These are phyloP conservation scores for Eupeodes luniger DNA, from an alignment of 2,888 invertebrate genomes.

Conservation along the genomic window DNA sequence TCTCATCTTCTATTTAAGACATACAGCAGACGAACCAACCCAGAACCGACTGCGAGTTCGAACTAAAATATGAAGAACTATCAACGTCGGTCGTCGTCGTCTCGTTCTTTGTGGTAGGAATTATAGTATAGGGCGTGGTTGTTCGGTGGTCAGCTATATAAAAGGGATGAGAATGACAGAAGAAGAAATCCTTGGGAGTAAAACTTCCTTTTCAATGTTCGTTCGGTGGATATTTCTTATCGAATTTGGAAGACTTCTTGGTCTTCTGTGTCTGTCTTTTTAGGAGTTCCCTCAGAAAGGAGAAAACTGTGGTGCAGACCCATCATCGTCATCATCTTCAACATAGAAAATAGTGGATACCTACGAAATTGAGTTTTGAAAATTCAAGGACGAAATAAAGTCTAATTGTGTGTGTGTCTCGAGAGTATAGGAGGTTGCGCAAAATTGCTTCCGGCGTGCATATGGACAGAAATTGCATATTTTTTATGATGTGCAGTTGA, in stretches of 20 bases:
- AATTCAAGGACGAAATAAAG: constrained; percentile 61
- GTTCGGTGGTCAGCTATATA: constrained; percentile 7
- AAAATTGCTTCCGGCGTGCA: constrained; percentile 61
- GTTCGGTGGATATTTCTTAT: neutral
- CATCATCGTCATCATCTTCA: neutral
- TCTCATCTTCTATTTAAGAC: constrained; percentile 17
- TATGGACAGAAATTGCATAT: constrained; percentile 59
- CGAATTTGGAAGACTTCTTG: neutral
- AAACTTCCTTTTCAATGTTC: constrained; percentile 61
- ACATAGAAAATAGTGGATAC: constrained; percentile 10
- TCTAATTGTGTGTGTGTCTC: neutral
- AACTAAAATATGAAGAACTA: constrained; percentile 8
- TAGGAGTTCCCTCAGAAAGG: neutral
- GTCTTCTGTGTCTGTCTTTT: neutral
- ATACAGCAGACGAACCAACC: neutral
- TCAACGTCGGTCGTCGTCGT: constrained; percentile 46
- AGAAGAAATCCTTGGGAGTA: constrained; percentile 16
- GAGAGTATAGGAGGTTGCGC: constrained; percentile 1
- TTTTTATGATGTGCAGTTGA: constrained; percentile 52
- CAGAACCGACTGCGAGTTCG: neutral
- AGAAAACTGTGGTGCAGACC: constrained; percentile 19
- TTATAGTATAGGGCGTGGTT: constrained; percentile 57
- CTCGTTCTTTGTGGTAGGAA: no score
- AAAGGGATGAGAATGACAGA: constrained; percentile 35
- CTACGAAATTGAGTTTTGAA: constrained; percentile 52